Base-by-base conservation (phyloP, 2,888 invertebrate species). In the Orthosia gothica region DNA sequence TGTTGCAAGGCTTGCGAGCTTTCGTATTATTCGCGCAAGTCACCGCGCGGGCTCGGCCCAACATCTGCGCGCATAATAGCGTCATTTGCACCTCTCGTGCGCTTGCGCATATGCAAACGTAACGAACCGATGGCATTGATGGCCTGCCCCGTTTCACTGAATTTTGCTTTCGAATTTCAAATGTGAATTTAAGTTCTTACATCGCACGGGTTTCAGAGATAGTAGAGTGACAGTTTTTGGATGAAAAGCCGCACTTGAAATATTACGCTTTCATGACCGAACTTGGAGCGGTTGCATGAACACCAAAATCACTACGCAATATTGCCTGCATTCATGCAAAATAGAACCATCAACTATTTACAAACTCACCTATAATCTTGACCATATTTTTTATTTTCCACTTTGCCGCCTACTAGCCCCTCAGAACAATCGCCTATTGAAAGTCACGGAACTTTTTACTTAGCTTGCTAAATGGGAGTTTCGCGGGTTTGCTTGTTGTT, bases 401-500 rank as follows among this genome's bases (percentile, higher is more conserved):
- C 61, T 68, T 68, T 62, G 18, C 77, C 81, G 77, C 81, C 81
- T 70, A 40, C 75, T 74, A 80, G 69, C 74, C 68, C 54, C 58
- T 57, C 76, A 68, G 83, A 89, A 90, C 89, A 90, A 90, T 90
- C 85, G 89, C 74, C 86, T 84, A 90, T 90, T 89, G 85, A 89
- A 82, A 81, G 70, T 76, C 81, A 74, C 74, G 79, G 80, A 81
- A 81, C 78, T 86, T 86, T 80, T 81, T 73, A 78, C 79, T 80
- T 82, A 64, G 65, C 78, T 76, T 67, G 71, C 73, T 65, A 79
- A 82, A 87, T 85, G 70, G 74, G 71, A 77, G 82, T 80, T 87
- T 87, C 79, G 76, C 84, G 75, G 76, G 65, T 81, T 87, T 86
- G 79, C 79, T 80, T n/a, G n/a, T n/a, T n/a, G n/a, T 87, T 87